Percentiles rank a stretch among this genome's conserved stretches.
These are phyloP conservation scores for Macrosteles quadrilineatus DNA, from an alignment of 1,140 invertebrate genomes.

Conservation along the genomic window DNA sequence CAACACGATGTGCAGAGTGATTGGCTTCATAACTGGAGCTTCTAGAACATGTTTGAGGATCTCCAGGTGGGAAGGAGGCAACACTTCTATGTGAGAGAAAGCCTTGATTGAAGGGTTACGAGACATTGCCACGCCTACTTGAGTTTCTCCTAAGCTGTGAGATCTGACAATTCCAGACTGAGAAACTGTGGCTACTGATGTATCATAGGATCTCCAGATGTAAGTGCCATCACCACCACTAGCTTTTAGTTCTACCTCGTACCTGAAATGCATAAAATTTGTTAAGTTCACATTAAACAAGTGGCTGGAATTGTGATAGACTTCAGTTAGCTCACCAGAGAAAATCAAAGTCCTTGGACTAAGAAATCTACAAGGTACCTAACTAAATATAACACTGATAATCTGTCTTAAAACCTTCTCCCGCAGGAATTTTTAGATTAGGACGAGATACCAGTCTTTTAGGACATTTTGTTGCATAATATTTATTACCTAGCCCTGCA, in stretches of 20 bases:
- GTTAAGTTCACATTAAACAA: background rate
- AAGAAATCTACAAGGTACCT: too few species aligned
- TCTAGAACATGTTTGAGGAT: slow-evolving; percentile 71
- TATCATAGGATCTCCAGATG: slow-evolving; percentile 66
- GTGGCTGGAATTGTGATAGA: too few species aligned
- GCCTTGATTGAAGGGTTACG: slow-evolving; percentile 65
- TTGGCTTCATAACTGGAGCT: slow-evolving; percentile 63
- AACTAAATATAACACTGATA: too few species aligned
- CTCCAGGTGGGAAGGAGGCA: slow-evolving; percentile 65
- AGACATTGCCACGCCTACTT: slow-evolving; percentile 64
- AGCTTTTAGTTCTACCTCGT: slow-evolving; percentile 62
- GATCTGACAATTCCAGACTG: slow-evolving; percentile 65
- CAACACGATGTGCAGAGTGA: slow-evolving; percentile 68
- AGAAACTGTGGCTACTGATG: slow-evolving; percentile 61
- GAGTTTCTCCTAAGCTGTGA: slow-evolving; percentile 59
- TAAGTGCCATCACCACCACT: slow-evolving; percentile 73
- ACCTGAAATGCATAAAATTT: too few species aligned
- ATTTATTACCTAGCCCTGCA: too few species aligned
- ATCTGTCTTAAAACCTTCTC: too few species aligned
- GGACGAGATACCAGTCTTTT: too few species aligned
- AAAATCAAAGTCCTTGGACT: too few species aligned
- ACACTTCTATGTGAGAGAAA: slow-evolving; percentile 58
- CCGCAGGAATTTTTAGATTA: too few species aligned
- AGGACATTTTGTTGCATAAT: too few species aligned
- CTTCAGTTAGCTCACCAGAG: too few species aligned